Evolutionary conservation across 2,113 vertebrate genomes (phyloP), one percentile per base, ranked within the genome.

Genomic region (Eptesicus fuscus): DNA sequence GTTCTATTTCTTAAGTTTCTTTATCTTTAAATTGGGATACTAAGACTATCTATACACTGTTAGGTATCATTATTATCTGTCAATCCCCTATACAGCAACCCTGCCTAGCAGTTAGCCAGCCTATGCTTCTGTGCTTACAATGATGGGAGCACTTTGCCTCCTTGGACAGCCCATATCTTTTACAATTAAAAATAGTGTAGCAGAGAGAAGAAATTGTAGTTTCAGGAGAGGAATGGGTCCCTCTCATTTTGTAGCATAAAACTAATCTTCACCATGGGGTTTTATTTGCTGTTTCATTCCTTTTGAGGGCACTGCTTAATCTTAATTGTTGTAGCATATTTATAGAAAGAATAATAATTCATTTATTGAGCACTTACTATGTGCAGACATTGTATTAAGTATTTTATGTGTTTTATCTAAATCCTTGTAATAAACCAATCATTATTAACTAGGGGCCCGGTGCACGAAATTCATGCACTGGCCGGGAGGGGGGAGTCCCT

Each of bases 361-460:
- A 37, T 49, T n/a, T 74, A 23, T 23, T 49, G n/a, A 92, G 65
- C 20, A 47, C 11, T 28, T 94, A 65, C n/a, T 61, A 44, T 69
- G 5, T 85, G 5, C 20, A 76, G 7, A 9, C 18, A 91, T 76
- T 96, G 9, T 71, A 67, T 35, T 83, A 88, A 40, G 59, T 95
- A 18, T 67, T 87, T 90, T 92, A 78, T 40, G 35, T 28, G 22
- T 23, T n/a, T 80, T 76, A 42, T 53, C n/a, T 96, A 93, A 93
- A 47, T 70, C 35, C 25, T 94, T 94, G 7, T 35, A 59, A 63
- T 79, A 88, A 78, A 17, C 6, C 9, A 47, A 59, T 59, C 25
- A 42, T 76, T 86, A 49, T 56, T 86, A 44, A 44, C 44, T 44
- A 44, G 44, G 44, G 44, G 44, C 10, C 44, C 10, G 44, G 7